A percentile compares a stretch with the other conserved stretches of the same genome.
These are phyloP conservation scores for Chesias legatella DNA, from an alignment of 2,888 invertebrate genomes.

Conservation along the genomic window DNA sequence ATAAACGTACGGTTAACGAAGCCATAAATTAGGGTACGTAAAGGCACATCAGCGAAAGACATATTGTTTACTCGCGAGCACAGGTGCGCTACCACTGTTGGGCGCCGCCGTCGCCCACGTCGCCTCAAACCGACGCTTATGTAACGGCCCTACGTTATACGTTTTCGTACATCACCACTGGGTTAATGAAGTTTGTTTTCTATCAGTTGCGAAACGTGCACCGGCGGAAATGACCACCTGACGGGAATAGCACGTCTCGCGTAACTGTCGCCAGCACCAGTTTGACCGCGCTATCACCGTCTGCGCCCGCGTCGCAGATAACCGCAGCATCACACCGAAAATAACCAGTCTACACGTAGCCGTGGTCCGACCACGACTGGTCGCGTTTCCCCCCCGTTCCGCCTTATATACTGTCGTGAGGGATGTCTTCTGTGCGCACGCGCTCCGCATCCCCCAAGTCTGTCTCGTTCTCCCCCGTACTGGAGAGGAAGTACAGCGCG, in stretches of 20 bases:
- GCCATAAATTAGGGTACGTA: constrained; percentile 13
- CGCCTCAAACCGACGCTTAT: constrained; percentile 40
- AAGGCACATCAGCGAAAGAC: constrained; percentile 14
- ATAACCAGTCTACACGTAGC: constrained; percentile 72
- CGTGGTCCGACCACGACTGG: constrained; percentile 74
- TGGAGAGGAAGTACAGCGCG: constrained; percentile 79
- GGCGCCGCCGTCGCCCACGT: constrained; percentile 60
- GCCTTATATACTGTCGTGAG: constrained; percentile 67
- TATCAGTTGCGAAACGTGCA: constrained; percentile 66
- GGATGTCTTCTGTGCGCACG: constrained; percentile 82
- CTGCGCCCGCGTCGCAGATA: constrained; percentile 69
- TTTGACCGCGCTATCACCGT: constrained; percentile 72
- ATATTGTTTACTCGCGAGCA: constrained; percentile 39
- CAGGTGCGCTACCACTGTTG: constrained; percentile 37
- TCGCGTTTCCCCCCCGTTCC: constrained; percentile 46
- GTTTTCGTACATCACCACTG: constrained; percentile 41
- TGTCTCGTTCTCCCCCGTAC: constrained; percentile 83
- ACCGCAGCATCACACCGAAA: constrained; percentile 65
- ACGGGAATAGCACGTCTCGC: constrained; percentile 77
- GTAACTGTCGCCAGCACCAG: constrained; percentile 68
- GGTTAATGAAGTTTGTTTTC: constrained; percentile 67
- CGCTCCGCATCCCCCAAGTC: constrained; percentile 84
- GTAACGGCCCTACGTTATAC: constrained; percentile 46
- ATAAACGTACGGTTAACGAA: constrained; percentile 8
- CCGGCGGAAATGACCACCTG: constrained; percentile 75